Evolutionary conservation across 2,888 invertebrate genomes (phyloP).

Genomic region (Megamerina dolium): DNA sequence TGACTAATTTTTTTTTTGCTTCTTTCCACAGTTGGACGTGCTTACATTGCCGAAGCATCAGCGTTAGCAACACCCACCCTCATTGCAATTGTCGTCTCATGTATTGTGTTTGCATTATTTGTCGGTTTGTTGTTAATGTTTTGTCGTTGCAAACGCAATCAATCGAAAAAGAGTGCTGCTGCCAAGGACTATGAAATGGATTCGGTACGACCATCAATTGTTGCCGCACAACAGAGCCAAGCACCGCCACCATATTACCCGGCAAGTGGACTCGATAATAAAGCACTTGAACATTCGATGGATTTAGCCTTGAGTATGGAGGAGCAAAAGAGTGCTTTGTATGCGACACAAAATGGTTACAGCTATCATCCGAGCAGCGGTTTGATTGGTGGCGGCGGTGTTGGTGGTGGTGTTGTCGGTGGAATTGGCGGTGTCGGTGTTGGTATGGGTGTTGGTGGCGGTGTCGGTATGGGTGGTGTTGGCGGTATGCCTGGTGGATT

Average conservation of each 20-base stretch:
- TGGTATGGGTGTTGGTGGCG: conserved; percentile 50
- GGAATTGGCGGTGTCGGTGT: conserved; percentile 16
- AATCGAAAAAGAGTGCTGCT: conserved; percentile 71
- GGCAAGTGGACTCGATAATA: conserved; percentile 83
- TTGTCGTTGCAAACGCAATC: conserved; percentile 77
- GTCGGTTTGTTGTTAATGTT: conserved; percentile 71
- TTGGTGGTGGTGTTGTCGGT: conserved; percentile 39
- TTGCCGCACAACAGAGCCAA: conserved; percentile 73
- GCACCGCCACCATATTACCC: conserved; percentile 87
- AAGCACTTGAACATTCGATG: conserved; percentile 83
- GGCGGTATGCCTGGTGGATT: conserved; percentile 54
- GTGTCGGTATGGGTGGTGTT: conserved; percentile 49
- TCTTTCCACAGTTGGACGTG: conserved; percentile 62
- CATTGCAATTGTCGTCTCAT: conserved; percentile 72
- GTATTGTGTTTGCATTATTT: conserved; percentile 73
- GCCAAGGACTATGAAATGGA: conserved; percentile 90
- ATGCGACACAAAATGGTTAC: conserved; percentile 78
- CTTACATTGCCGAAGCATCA: conserved; percentile 73
- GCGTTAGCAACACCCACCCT: conserved; percentile 71
- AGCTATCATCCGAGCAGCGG: conserved; percentile 74
- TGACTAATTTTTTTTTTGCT: conserved; percentile 9
- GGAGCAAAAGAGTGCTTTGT: conserved; percentile 78
- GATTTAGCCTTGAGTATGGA: conserved; percentile 77
- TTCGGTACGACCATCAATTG: conserved; percentile 75
- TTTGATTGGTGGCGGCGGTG: conserved; percentile 32